phyloP scores from a whole-genome alignment of 2,888 invertebrate genomes.

The Monochamus alternatus region DNA sequence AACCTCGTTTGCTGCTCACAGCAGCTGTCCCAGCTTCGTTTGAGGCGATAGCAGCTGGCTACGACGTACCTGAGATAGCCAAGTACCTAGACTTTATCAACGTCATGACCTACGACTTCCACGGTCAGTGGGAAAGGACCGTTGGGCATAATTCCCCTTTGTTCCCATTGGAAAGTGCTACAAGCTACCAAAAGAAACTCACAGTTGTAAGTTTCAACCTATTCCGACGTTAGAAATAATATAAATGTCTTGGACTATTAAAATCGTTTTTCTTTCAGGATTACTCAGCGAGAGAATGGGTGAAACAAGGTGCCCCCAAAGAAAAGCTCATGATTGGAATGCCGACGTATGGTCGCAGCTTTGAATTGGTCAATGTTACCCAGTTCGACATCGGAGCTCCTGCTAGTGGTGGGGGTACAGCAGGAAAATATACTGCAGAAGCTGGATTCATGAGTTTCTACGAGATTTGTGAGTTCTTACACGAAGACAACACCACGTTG shows the following conservation, averaged over 20 bases:
- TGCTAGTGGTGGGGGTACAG: conserved; percentile 88
- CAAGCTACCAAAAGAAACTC: conserved; percentile 92
- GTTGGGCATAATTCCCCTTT: conserved; percentile 95
- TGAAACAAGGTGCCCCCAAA: conserved; percentile 93
- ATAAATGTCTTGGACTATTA: too few relatives aligned
- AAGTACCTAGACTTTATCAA: conserved; percentile 96
- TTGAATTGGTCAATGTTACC: conserved; percentile 87
- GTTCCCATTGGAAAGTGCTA: conserved; percentile 90
- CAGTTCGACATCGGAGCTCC: conserved; percentile 95
- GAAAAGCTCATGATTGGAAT: conserved; percentile 96
- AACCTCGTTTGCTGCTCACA: conserved; percentile 78
- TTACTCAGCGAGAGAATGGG: conserved; percentile 93
- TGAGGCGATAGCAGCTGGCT: conserved; percentile 94
- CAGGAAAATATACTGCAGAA: conserved; percentile 93
- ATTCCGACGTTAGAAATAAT: too few relatives aligned
- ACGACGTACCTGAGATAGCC: conserved; percentile 94
- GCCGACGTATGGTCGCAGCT: conserved; percentile 95
- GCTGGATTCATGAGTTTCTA: conserved; percentile 96
- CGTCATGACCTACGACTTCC: conserved; percentile 97
- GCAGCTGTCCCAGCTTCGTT: conserved; percentile 95
- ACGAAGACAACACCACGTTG: conserved; percentile 90
- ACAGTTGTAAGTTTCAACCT: conserved; percentile 81
- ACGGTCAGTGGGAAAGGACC: conserved; percentile 94
- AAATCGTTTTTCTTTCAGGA: conserved; percentile 74
- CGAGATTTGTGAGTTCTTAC: conserved; percentile 94